Conservation (phyloP, 2,113 vertebrate species). For the Rhagologus leucostigma region DNA sequence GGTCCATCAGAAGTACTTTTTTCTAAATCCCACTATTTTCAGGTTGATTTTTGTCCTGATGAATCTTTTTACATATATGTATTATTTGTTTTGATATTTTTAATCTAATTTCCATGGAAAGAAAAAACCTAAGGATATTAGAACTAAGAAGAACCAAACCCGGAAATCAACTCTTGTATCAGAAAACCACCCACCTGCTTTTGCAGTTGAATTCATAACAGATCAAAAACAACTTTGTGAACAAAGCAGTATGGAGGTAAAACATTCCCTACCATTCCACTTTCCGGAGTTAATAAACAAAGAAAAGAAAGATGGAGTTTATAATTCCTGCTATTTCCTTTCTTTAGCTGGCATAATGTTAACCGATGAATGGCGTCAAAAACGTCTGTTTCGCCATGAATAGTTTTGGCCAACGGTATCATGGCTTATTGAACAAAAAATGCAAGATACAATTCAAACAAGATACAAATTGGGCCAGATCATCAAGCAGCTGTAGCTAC, state of each 20-base stretch:
- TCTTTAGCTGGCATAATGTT: not conserved
- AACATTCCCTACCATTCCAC: not conserved
- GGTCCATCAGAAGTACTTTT: not conserved
- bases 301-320: not conserved
- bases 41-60: not conserved
- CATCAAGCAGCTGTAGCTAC: not conserved
- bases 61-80: fast-evolving
- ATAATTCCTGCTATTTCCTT: not conserved
- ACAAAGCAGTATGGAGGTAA: not conserved
- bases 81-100: not conserved
- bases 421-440: not conserved
- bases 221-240: not conserved
- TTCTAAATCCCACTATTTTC: not conserved
- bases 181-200: not conserved
- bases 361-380: not conserved
- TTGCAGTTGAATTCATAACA: not conserved
- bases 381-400: not conserved
- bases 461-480: not conserved
- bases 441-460: not conserved
- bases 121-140: not conserved
- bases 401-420: not conserved
- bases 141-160: not conserved
- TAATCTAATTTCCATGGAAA: not conserved
- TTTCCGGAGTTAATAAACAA: not conserved
- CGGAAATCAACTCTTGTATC: not conserved